Percentiles rank a stretch among this genome's conserved stretches.
Evolutionary conservation across 2,888 invertebrate genomes (phyloP).

Genomic region (Chaitophorus viminalis): DNA sequence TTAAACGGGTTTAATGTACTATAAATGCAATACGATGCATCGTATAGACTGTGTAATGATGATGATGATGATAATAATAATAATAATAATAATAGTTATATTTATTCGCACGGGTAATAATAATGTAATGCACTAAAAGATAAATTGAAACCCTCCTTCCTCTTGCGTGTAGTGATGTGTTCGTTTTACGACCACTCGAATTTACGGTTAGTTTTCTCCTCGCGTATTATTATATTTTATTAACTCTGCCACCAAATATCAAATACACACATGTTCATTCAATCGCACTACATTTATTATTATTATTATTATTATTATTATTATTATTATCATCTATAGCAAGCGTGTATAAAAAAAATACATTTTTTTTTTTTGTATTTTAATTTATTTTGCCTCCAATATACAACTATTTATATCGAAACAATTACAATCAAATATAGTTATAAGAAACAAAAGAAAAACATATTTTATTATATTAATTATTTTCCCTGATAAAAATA

Average conservation of each 20-base stretch:
- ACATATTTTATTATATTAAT: too few relatives aligned
- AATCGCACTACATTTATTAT: background rate
- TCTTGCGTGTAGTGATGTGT: background rate
- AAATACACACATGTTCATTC: background rate
- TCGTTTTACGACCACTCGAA: constrained; percentile 7
- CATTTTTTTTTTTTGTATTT: too few relatives aligned
- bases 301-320: too few relatives aligned
- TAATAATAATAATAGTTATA: too few relatives aligned
- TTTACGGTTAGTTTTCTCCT: constrained; percentile 2
- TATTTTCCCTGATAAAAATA: too few relatives aligned
- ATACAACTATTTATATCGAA: too few relatives aligned
- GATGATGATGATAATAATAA: background rate
- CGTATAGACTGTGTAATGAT: background rate
- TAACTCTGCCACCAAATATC: too few relatives aligned
- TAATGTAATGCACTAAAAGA: constrained; percentile 9
- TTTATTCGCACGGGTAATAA: constrained; percentile 6
- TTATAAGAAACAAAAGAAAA: too few relatives aligned
- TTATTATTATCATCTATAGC: too few relatives aligned
- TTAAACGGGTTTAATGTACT: constrained; percentile 23
- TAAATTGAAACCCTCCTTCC: background rate
- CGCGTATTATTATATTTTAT: background rate
- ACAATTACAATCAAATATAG: too few relatives aligned
- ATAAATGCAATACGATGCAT: background rate
- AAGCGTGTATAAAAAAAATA: too few relatives aligned
- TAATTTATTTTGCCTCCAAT: too few relatives aligned